These are phyloP conservation scores for Phortica variegata DNA, from an alignment of 1,140 invertebrate genomes.

Conservation along the genomic window DNA sequence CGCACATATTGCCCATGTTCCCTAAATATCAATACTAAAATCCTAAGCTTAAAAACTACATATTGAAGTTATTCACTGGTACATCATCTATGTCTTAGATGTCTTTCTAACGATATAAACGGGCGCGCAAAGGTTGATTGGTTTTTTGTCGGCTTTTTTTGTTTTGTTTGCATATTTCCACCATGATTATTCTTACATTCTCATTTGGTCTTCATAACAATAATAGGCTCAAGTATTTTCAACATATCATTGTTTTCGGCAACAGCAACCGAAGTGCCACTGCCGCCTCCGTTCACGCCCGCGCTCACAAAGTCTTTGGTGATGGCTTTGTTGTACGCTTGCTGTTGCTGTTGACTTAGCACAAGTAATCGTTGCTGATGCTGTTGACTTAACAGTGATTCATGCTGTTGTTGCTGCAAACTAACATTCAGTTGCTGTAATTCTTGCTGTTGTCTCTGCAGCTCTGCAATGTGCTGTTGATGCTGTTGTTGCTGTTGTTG, in stretches of 20 bases:
- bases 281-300: conserved; percentile 13
- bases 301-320: conserved; percentile 3
- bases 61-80: neutral
- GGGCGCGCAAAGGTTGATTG: too few species aligned
- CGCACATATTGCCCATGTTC: neutral
- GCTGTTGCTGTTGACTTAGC: conserved; percentile 28
- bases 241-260: conserved; percentile 53
- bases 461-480: conserved; percentile 25
- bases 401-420: conserved; percentile 33
- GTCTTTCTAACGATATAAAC: neutral
- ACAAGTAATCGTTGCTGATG: conserved; percentile 24
- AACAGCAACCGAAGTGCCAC: conserved; percentile 18
- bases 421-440: conserved; percentile 30
- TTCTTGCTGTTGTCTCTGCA: conserved; percentile 39
- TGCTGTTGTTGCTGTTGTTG: too few species aligned
- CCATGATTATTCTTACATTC: conserved; percentile 33
- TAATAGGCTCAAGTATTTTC: conserved; percentile 56
- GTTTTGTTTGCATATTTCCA: conserved; percentile 2
- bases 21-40: neutral
- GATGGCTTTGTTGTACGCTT: conserved; percentile 28
- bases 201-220: conserved; percentile 57
- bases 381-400: conserved; percentile 37
- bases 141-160: conserved; percentile 2
- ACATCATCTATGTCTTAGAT: neutral
- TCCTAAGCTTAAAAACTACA: neutral